A percentile compares a stretch with the other conserved stretches of the same genome.
Conservation (phyloP, 2,888 invertebrate species). For the Cephus nigrinus region DNA sequence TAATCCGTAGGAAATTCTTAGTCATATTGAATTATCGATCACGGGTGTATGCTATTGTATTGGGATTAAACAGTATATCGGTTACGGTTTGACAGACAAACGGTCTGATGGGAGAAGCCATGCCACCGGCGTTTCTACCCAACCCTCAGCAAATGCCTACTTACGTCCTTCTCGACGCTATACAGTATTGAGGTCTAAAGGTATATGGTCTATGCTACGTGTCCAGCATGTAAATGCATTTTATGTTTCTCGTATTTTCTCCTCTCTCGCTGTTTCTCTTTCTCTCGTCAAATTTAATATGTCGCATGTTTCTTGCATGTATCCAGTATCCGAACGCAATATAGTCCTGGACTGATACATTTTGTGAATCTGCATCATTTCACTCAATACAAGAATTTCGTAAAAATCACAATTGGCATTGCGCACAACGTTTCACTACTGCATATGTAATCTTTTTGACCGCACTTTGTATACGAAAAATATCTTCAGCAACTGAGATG, state of each 20-base stretch:
- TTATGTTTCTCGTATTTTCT: conserved; percentile 32
- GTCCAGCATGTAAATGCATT: conserved; percentile 51
- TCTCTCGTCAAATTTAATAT: neutral
- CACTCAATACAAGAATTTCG: too few relatives aligned
- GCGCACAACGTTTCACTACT: too few relatives aligned
- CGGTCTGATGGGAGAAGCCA: conserved; percentile 66
- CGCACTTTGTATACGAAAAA: too few relatives aligned
- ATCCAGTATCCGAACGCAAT: neutral
- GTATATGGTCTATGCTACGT: conserved; percentile 60
- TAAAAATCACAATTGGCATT: too few relatives aligned
- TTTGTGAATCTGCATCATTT: too few relatives aligned
- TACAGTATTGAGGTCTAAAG: conserved; percentile 73
- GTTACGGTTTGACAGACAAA: conserved; percentile 66
- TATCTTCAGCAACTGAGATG: too few relatives aligned
- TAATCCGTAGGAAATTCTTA: neutral
- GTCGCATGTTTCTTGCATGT: neutral
- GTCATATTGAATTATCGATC: neutral
- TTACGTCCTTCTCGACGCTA: conserved; percentile 73
- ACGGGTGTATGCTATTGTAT: neutral
- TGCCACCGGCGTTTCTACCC: conserved; percentile 68
- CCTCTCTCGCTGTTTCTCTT: conserved; percentile 2
- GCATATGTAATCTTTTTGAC: too few relatives aligned
- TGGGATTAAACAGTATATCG: conserved; percentile 41
- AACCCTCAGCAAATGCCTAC: conserved; percentile 72
- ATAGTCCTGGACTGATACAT: too few relatives aligned